Evolutionary conservation across 2,797 vertebrate species (phyloP).

Genomic region (Nannoperca australis): DNA sequence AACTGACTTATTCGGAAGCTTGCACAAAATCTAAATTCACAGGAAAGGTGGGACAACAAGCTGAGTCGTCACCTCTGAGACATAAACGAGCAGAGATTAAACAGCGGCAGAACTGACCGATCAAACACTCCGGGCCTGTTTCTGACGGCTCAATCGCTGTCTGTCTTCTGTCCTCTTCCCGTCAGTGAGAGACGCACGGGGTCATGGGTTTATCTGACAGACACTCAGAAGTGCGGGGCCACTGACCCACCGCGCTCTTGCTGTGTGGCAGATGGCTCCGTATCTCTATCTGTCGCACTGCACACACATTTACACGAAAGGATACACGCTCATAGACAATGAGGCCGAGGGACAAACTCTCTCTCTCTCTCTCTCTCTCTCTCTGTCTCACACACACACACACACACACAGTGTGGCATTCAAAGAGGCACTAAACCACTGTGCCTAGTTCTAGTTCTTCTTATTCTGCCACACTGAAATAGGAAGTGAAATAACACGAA

Average conservation of each 20-base stretch:
- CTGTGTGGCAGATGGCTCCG: slow-evolving; percentile 52
- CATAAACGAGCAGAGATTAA: background rate
- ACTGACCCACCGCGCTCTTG: slow-evolving; percentile 44
- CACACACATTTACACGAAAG: background rate
- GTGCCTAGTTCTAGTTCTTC: slow-evolving; percentile 43
- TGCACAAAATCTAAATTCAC: background rate
- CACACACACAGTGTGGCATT: slow-evolving; percentile 4
- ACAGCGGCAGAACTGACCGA: slow-evolving; percentile 7
- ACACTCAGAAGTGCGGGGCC: slow-evolving; percentile 68
- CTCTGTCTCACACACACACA: background rate
- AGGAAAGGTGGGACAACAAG: slow-evolving; percentile 16
- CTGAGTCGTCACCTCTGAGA: slow-evolving; percentile 6
- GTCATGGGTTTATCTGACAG: slow-evolving; percentile 59
- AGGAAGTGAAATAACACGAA: slow-evolving; percentile 68
- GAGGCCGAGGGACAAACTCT: background rate
- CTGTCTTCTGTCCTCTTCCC: slow-evolving; percentile 36
- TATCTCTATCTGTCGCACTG: slow-evolving; percentile 9
- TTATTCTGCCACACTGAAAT: slow-evolving; percentile 29
- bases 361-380: no score
- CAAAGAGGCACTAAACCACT: slow-evolving; percentile 22
- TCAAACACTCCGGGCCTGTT: background rate
- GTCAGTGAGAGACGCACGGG: slow-evolving; percentile 15
- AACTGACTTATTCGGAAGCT: background rate
- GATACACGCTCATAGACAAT: background rate
- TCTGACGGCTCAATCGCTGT: background rate